These are phyloP conservation scores for Apoda limacodes DNA, from an alignment of 2,888 invertebrate genomes.

Conservation along the genomic window DNA sequence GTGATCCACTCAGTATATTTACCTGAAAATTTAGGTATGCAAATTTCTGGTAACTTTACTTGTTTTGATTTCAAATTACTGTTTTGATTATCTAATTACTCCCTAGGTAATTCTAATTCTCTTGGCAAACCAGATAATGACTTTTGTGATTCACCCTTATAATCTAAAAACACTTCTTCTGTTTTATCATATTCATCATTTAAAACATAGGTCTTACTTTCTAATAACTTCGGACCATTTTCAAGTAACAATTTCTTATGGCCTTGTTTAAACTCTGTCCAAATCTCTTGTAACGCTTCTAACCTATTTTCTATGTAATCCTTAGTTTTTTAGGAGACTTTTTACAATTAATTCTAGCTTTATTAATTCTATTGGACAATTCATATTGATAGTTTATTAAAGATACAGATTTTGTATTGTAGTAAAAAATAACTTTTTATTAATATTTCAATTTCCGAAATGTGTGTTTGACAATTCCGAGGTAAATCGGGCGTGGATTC, in stretches of 20 bases:
- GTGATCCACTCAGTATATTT: constrained; percentile 13
- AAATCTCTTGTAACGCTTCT: constrained; percentile 8
- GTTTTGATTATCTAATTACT: not conserved
- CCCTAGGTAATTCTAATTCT: no score
- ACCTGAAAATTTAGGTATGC: constrained; percentile 12
- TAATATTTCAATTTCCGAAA: not conserved
- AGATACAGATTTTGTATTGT: constrained; percentile 1
- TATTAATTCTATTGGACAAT: constrained; percentile 1
- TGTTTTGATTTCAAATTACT: not conserved
- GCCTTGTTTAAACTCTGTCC: constrained; percentile 8
- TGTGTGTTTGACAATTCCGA: constrained; percentile 4
- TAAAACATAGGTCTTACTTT: constrained; percentile 1
- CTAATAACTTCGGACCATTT: no score
- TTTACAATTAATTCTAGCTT: constrained; percentile 8
- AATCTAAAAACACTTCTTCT: constrained; percentile 4
- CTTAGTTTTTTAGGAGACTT: constrained; percentile 6
- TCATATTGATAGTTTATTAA: constrained; percentile 5
- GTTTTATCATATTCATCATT: constrained; percentile 3
- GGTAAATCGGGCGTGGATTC: constrained; percentile 9
- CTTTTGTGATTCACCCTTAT: constrained; percentile 5
- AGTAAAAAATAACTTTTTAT: not conserved
- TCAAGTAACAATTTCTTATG: constrained; percentile 6
- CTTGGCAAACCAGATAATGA: not conserved
- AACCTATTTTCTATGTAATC: constrained; percentile 8
- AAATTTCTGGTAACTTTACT: constrained; percentile 8